These are phyloP conservation scores for Drosophila colorata DNA, from an alignment of 2,888 invertebrate species.

Conservation along the genomic window DNA sequence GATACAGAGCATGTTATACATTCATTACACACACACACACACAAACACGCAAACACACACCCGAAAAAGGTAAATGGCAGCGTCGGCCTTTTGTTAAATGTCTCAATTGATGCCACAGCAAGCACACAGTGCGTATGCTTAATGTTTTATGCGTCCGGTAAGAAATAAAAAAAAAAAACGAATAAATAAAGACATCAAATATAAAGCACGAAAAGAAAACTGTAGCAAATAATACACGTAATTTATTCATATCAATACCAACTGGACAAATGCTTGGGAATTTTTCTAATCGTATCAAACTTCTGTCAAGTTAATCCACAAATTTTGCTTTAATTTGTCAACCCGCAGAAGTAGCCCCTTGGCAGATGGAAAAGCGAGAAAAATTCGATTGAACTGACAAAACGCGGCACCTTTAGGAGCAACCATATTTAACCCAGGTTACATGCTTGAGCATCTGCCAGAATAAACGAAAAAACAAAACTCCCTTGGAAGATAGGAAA, in stretches of 20 bases:
- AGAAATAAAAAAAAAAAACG: slow-evolving; percentile 20
- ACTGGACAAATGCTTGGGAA: slow-evolving; percentile 15
- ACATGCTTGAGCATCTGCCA: no score
- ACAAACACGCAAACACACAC: background rate
- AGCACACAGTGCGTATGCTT: slow-evolving; percentile 50
- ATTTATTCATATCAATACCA: slow-evolving; percentile 60
- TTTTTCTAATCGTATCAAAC: background rate
- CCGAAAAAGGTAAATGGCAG: slow-evolving; percentile 65
- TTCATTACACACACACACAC: slow-evolving; percentile 57
- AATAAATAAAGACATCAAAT: slow-evolving; percentile 27
- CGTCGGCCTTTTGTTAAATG: slow-evolving; percentile 73
- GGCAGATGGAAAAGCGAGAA: no score
- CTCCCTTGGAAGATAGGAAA: background rate
- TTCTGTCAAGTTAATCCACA: background rate
- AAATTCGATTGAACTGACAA: no score
- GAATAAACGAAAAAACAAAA: no score
- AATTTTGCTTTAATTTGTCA: no score
- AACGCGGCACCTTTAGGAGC: no score
- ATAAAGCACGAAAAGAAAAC: slow-evolving; percentile 14
- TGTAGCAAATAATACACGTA: slow-evolving; percentile 57
- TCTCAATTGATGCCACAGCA: slow-evolving; percentile 68
- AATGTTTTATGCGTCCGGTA: slow-evolving; percentile 52
- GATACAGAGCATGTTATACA: slow-evolving; percentile 57
- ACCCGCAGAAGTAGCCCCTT: no score
- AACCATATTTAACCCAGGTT: no score